Evolutionary conservation across 1,140 invertebrate species (phyloP).

Genomic region (Zaprionus africanus): DNA sequence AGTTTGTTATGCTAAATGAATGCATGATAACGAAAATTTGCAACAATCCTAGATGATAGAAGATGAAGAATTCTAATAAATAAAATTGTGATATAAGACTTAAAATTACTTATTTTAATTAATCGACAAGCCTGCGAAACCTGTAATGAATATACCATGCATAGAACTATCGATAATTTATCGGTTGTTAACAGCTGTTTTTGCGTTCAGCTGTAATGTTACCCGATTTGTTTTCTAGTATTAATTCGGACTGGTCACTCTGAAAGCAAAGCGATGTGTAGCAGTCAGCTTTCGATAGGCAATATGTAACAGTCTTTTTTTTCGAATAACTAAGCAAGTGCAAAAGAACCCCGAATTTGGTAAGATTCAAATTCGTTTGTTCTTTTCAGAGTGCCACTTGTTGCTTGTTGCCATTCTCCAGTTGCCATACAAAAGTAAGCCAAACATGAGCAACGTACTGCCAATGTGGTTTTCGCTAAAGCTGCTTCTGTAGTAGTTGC

Average conservation of each 20-base stretch:
- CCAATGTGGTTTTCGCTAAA: conserved; percentile 9
- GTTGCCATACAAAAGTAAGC: neutral
- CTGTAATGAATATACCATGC: neutral
- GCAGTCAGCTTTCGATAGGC: conserved; percentile 22
- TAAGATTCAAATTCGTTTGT: conserved; percentile 29
- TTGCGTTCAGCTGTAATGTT: neutral
- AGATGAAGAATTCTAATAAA: no score
- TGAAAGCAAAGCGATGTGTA: neutral
- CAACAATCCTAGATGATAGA: neutral
- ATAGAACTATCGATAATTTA: neutral
- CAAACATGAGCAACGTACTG: conserved; percentile 33
- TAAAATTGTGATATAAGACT: no score
- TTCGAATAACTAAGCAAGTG: conserved; percentile 31
- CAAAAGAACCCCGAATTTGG: conserved; percentile 32
- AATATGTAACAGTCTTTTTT: conserved; percentile 7
- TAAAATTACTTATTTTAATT: no score
- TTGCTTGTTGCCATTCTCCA: neutral
- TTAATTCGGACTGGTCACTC: conserved; percentile 3
- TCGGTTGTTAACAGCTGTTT: neutral
- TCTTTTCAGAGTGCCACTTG: conserved; percentile 65
- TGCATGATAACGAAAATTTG: neutral
- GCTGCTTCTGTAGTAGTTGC: conserved; percentile 3
- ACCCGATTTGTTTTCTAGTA: conserved; percentile 10
- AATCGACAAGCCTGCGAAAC: neutral
- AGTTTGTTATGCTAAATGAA: neutral